A percentile compares a stretch with the other conserved stretches of the same genome.
These are phyloP conservation scores for Cantharis nigra DNA, from an alignment of 2,888 invertebrate genomes.

Conservation along the genomic window DNA sequence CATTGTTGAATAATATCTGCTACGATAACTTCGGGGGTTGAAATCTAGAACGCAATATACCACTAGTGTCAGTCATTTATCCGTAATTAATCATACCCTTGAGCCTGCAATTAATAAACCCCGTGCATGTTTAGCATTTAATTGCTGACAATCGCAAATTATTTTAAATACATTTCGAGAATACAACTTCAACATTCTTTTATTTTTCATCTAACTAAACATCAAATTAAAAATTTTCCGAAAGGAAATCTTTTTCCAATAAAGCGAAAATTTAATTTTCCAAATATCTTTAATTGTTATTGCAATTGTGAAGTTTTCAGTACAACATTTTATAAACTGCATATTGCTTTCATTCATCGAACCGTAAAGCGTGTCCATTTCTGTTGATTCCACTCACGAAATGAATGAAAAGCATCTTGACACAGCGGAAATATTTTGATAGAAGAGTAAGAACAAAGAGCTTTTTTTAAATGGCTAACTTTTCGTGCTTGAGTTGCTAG, in stretches of 20 bases:
- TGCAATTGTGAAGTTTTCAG: no score
- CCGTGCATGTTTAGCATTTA: conserved; percentile 7
- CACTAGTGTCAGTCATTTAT: conserved; percentile 15
- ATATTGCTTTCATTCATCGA: conserved; percentile 4
- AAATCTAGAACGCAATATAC: conserved; percentile 3
- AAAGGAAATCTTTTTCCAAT: not conserved
- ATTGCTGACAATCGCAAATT: conserved; percentile 18
- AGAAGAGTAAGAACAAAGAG: conserved; percentile 28
- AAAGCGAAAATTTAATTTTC: not conserved
- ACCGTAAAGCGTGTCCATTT: conserved; percentile 12
- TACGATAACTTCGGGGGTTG: not conserved
- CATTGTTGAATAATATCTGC: not conserved
- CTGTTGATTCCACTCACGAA: conserved; percentile 19
- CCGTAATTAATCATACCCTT: conserved; percentile 17
- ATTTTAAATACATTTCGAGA: conserved; percentile 3
- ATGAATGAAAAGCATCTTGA: conserved; percentile 17
- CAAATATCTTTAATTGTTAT: not conserved
- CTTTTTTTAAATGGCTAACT: conserved; percentile 26
- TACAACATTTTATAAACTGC: not conserved
- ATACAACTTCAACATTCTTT: not conserved
- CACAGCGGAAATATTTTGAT: conserved; percentile 29
- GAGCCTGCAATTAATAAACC: conserved; percentile 18
- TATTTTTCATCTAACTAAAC: not conserved
- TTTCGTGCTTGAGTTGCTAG: conserved; percentile 28
- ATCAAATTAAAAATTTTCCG: not conserved